Percentiles rank a stretch among this genome's conserved stretches.
These are phyloP conservation scores for Rhodophaea formosa DNA, from an alignment of 2,888 invertebrate species.

Conservation along the genomic window DNA sequence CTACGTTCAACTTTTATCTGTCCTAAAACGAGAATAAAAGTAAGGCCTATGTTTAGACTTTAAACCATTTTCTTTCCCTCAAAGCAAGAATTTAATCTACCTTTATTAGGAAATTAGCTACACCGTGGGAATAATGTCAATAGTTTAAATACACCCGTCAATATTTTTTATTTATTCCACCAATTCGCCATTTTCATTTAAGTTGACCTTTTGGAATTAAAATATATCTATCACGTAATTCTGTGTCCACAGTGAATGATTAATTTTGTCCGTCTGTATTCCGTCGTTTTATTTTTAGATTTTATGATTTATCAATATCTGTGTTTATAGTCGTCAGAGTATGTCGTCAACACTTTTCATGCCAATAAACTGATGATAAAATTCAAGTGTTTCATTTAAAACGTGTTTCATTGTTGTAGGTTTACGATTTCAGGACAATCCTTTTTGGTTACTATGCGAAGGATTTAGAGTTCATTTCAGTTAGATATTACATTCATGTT, in stretches of 20 bases:
- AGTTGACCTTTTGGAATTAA: no score
- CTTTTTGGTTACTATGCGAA: background rate
- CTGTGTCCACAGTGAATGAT: background rate
- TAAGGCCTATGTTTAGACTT: no score
- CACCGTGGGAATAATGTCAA: no score
- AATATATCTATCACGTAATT: no score
- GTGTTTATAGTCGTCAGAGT: background rate
- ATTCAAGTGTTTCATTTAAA: constrained; percentile 34
- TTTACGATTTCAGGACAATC: background rate
- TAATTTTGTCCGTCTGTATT: background rate
- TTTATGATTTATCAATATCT: background rate
- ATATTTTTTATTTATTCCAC: no score
- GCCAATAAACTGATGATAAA: constrained; percentile 27
- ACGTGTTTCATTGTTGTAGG: background rate
- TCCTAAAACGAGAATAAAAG: no score
- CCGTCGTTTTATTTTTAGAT: background rate
- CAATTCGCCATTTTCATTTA: no score
- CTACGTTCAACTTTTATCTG: no score
- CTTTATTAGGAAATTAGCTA: no score
- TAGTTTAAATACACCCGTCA: no score
- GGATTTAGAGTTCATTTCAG: constrained; percentile 1
- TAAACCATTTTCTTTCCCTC: no score
- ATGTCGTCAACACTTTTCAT: constrained; percentile 3
- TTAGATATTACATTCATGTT: background rate
- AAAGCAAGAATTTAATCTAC: no score